Evolutionary conservation across 23 tunicate genomes (phyloP).

Genomic region (Ascidia mentula): DNA sequence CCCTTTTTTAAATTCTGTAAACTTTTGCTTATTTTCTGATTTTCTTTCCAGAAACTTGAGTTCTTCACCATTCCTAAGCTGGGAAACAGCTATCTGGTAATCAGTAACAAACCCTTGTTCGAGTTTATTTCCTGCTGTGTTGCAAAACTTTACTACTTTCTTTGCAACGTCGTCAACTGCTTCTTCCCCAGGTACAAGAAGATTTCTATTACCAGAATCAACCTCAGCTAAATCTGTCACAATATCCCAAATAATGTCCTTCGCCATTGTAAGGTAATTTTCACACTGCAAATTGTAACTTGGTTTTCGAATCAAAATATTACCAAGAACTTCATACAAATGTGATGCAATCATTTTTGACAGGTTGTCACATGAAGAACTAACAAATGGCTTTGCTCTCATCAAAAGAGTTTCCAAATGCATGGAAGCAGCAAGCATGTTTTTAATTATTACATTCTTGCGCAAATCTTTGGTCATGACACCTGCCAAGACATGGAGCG

Average conservation of each 20-base stretch:
- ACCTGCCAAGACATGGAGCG: constrained; percentile 27
- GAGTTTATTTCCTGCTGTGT: constrained; percentile 4
- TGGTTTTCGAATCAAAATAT: constrained; percentile 23
- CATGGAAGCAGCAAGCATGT: constrained; percentile 26
- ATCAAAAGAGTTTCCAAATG: constrained; percentile 29
- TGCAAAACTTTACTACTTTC: constrained; percentile 3
- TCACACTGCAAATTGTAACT: not conserved
- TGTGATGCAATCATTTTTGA: constrained; percentile 21
- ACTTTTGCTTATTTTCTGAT: constrained; percentile 3
- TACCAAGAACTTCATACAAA: constrained; percentile 42
- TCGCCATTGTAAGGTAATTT: constrained; percentile 15
- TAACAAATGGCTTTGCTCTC: not conserved
- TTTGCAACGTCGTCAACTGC: constrained; percentile 18
- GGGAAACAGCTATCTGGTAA: constrained; percentile 12
- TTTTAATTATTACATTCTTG: not conserved
- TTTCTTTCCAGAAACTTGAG: constrained; percentile 30
- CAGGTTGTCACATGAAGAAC: not conserved
- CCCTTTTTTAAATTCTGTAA: constrained; percentile 8
- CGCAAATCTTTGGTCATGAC: constrained; percentile 52
- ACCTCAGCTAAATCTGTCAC: not conserved
- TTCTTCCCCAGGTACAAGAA: not conserved
- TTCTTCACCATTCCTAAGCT: constrained; percentile 17
- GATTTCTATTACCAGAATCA: not conserved
- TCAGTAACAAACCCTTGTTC: constrained; percentile 21
- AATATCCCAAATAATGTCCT: constrained; percentile 19